These are phyloP conservation scores for Listronotus bonariensis DNA, from an alignment of 1,140 invertebrate species.

Conservation along the genomic window DNA sequence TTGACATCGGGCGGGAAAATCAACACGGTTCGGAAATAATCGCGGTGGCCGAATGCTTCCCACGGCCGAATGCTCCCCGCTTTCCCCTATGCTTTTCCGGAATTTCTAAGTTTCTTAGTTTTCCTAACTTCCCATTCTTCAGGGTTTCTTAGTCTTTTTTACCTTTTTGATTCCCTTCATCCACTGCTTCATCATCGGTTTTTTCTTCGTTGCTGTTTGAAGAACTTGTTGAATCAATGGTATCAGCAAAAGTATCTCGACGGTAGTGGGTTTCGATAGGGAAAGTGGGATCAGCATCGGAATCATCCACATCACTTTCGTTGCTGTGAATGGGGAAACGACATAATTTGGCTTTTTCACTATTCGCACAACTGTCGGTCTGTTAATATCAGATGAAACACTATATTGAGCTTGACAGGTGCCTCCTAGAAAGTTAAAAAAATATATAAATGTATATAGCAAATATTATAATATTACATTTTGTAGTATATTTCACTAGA, in stretches of 20 bases:
- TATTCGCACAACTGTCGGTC: not conserved
- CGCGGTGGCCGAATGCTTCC: not conserved
- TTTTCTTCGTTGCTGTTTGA: not conserved
- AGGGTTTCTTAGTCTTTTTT: not conserved
- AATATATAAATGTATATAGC: no score
- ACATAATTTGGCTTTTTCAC: constrained; percentile 12
- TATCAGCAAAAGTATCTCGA: not conserved
- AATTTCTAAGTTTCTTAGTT: no score
- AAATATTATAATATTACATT: no score
- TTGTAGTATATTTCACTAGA: no score
- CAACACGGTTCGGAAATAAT: not conserved
- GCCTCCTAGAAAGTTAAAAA: not conserved
- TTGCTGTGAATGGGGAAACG: constrained; percentile 16
- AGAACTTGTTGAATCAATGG: no score
- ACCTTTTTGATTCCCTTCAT: not conserved
- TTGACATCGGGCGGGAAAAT: not conserved
- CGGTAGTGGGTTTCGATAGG: not conserved
- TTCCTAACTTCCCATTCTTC: not conserved
- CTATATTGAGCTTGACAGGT: not conserved
- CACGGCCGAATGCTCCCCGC: not conserved
- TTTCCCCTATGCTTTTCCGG: not conserved
- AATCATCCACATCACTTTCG: constrained; percentile 25
- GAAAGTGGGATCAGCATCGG: constrained; percentile 13
- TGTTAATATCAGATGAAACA: constrained; percentile 1
- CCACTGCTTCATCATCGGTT: not conserved